phyloP scores from a whole-genome alignment of 2,797 vertebrate genomes.

The Sylvilagus floridanus region DNA sequence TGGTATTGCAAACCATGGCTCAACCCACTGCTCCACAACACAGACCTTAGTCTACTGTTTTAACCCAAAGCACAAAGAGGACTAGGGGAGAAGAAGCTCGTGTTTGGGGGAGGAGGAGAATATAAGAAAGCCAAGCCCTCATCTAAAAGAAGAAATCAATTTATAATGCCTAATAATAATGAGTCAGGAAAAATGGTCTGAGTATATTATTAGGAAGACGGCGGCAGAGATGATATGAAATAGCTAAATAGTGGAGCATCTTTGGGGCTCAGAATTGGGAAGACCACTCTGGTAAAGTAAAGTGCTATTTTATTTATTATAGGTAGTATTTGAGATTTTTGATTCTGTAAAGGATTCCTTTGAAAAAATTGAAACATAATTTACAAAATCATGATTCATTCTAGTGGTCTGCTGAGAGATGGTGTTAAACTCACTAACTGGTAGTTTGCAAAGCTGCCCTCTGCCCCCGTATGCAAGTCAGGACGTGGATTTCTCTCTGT shows the following conservation, averaged over 20 bases:
- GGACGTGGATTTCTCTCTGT: not conserved
- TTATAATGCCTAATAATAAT: not conserved
- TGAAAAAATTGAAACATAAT: constrained; percentile 54
- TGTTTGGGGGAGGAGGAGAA: not conserved
- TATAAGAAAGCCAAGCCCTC: not conserved
- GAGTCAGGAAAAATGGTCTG: not conserved
- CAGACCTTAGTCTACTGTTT: not conserved
- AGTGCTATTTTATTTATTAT: not conserved
- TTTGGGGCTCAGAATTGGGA: not conserved
- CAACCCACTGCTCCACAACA: no score
- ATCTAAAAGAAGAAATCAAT: not conserved
- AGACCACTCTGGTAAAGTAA: not conserved
- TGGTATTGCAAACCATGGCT: no score
- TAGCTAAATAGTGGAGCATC: not conserved
- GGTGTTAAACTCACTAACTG: constrained; percentile 24
- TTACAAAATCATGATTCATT: not conserved
- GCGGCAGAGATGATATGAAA: not conserved
- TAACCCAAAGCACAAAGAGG: not conserved
- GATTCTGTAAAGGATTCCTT: constrained; percentile 29
- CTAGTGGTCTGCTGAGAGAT: not conserved
- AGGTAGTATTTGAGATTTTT: constrained; percentile 25
- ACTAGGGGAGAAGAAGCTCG: not conserved
- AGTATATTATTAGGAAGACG: not conserved
- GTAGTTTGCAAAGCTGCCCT: constrained; percentile 1
- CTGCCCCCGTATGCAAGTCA: not conserved